These are phyloP conservation scores for Gymnothorax javanicus DNA, from an alignment of 2,797 vertebrate genomes.

Conservation along the genomic window DNA sequence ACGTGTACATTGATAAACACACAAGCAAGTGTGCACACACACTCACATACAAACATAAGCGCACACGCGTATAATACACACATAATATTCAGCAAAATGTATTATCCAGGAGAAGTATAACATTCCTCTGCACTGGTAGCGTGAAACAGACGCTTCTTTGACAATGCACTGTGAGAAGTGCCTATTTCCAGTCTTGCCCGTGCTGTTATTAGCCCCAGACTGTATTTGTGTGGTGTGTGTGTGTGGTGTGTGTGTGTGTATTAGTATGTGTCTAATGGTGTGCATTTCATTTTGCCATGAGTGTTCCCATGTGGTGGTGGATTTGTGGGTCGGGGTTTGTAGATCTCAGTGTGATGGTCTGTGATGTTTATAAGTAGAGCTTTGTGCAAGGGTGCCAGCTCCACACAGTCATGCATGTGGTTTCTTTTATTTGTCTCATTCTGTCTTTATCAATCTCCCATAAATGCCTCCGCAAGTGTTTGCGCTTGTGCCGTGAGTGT, in stretches of 20 bases:
- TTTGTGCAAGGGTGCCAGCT: constrained; percentile 66
- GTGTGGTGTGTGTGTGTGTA: neutral
- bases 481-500: constrained; percentile 26
- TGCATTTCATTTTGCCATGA: neutral
- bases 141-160: neutral
- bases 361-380: constrained; percentile 60
- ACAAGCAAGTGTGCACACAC: neutral
- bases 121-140: neutral
- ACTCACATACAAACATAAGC: constrained; percentile 1
- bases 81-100: neutral
- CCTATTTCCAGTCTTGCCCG: neutral
- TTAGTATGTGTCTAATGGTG: neutral
- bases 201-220: neutral
- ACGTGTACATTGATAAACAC: neutral
- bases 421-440: constrained; percentile 55
- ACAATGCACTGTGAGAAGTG: neutral
- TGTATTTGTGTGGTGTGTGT: constrained; percentile 1
- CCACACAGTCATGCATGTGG: constrained; percentile 71
- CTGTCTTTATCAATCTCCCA: constrained; percentile 39
- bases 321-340: constrained; percentile 11
- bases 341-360: neutral
- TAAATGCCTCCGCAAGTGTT: constrained; percentile 39
- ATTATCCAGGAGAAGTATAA: neutral
- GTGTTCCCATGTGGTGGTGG: neutral
- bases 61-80: neutral